These are phyloP conservation scores for Bergia puertoricense DNA, from an alignment of 92 coral and sea anemone species.

Conservation along the genomic window DNA sequence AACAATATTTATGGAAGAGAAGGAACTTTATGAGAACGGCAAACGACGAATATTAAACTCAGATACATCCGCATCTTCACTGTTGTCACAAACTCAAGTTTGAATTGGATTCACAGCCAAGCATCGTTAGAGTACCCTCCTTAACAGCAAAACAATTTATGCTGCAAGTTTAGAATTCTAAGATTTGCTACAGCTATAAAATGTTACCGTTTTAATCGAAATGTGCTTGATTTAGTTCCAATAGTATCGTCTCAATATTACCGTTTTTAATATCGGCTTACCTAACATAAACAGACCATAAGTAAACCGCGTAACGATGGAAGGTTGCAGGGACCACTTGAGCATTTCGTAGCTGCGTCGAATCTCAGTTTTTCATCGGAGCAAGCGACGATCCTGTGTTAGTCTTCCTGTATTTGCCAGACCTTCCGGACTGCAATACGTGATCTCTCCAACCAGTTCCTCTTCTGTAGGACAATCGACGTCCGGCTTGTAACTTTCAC, in stretches of 20 bases:
- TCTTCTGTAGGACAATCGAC: not conserved
- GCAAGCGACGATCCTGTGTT: not conserved
- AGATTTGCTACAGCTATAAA: no score
- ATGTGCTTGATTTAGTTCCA: no score
- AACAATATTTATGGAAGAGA: not conserved
- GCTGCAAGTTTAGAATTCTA: no score
- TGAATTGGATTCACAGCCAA: no score
- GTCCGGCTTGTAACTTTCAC: not conserved
- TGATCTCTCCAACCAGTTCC: not conserved
- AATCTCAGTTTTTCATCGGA: not conserved
- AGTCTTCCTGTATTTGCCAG: not conserved
- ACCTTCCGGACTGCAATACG: not conserved
- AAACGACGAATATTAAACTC: not conserved
- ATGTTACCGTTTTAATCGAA: not conserved
- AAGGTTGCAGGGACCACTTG: not conserved
- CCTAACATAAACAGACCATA: not conserved
- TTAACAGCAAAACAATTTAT: no score
- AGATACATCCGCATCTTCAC: not conserved
- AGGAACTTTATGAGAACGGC: not conserved
- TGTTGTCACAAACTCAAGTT: no score
- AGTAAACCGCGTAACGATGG: not conserved
- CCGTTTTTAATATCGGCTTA: not conserved
- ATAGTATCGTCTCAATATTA: not conserved
- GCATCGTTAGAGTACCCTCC: no score
- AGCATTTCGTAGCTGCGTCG: not conserved